Evolutionary conservation across 30 jellyfish, hydroid and myxozoan genomes (phyloP).

Genomic region (Mastigias papua): DNA sequence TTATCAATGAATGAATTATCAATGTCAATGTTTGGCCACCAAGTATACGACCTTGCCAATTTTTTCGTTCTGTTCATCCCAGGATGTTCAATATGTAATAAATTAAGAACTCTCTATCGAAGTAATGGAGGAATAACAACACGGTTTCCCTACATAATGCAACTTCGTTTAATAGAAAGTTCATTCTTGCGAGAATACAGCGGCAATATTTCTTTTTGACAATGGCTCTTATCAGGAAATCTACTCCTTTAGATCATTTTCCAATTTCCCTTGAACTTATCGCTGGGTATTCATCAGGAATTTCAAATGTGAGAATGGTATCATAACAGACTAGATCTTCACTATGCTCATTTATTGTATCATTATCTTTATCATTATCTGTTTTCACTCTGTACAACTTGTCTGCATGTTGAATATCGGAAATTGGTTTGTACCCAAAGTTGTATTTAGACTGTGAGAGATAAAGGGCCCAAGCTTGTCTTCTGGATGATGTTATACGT

Average conservation of each 20-base stretch:
- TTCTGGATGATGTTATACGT: not conserved
- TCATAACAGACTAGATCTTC: not conserved
- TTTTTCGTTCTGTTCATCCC: constrained; percentile 18
- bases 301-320: not conserved
- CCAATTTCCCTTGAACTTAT: not conserved
- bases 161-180: too few relatives aligned
- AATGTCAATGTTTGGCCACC: not conserved
- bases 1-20: too few relatives aligned
- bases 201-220: too few relatives aligned
- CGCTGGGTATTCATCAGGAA: not conserved
- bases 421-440: not conserved
- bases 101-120: too few relatives aligned
- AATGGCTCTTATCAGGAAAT: too few relatives aligned
- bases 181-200: too few relatives aligned
- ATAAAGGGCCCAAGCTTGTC: not conserved
- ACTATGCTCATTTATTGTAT: not conserved
- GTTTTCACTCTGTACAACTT: not conserved
- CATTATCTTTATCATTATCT: too few relatives aligned
- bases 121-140: too few relatives aligned
- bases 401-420: not conserved
- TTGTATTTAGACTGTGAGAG: not conserved
- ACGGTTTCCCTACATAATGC: too few relatives aligned
- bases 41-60: constrained; percentile 18
- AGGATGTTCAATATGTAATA: not conserved
- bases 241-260: not conserved